Evolutionary conservation across 2,113 vertebrate genomes (phyloP).

Genomic region (Sporophila hypoxantha): DNA sequence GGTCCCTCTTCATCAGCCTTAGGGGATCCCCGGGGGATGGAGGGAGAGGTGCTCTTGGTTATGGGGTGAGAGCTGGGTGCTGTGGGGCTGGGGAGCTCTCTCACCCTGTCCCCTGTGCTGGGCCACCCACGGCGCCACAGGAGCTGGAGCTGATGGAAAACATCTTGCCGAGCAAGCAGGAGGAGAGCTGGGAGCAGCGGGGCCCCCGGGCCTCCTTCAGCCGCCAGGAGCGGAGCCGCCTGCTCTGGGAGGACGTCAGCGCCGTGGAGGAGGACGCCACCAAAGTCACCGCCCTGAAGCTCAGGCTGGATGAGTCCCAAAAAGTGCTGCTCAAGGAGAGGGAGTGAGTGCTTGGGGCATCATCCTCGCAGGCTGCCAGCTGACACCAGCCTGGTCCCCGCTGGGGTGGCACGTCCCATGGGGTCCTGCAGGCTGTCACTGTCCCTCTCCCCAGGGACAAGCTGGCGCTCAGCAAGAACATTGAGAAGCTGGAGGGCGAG

Average conservation of each 20-base stretch:
- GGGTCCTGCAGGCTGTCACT: not conserved
- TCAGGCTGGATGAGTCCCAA: slow-evolving; percentile 93
- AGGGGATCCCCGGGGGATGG: not conserved
- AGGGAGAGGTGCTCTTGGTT: not conserved
- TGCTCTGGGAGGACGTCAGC: slow-evolving; percentile 85
- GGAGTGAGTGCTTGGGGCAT: slow-evolving; percentile 70
- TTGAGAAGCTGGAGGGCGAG: slow-evolving; percentile 90
- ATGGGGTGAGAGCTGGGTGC: not conserved
- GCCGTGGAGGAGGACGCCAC: slow-evolving; percentile 80
- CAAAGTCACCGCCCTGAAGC: slow-evolving; percentile 86
- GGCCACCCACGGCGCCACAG: slow-evolving; percentile 43
- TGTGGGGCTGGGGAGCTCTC: not conserved
- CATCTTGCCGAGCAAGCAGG: slow-evolving; percentile 73
- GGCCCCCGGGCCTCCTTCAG: slow-evolving; percentile 68
- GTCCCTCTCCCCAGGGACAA: slow-evolving; percentile 81
- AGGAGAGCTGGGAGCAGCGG: slow-evolving; percentile 80
- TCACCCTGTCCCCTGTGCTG: not conserved
- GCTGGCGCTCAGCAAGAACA: slow-evolving; percentile 83
- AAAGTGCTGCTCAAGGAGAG: slow-evolving; percentile 89
- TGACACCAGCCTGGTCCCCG: not conserved
- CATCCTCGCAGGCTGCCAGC: not conserved
- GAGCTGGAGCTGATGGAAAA: slow-evolving; percentile 84
- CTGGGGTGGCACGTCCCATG: fast-evolving
- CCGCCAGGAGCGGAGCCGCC: slow-evolving; percentile 83
- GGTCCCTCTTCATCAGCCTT: not conserved